Evolutionary conservation across 2,113 vertebrate genomes (phyloP).

Genomic region (Alectura lathami): DNA sequence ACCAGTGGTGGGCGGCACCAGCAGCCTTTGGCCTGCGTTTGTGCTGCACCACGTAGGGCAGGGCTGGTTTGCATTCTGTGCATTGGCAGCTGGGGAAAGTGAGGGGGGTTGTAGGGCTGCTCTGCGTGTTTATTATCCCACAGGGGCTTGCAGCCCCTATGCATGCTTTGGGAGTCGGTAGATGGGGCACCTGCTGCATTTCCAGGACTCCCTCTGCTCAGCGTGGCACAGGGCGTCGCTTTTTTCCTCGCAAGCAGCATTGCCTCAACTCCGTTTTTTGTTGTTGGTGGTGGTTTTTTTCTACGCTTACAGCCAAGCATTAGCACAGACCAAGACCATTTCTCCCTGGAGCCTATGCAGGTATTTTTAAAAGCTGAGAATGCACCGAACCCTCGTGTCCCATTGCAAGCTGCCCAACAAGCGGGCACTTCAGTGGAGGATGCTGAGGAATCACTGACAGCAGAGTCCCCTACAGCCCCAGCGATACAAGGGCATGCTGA

Average conservation of each 20-base stretch:
- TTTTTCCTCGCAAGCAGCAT: neutral
- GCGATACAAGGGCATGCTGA: neutral
- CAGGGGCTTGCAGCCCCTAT: rapidly evolving
- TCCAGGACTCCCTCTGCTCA: neutral
- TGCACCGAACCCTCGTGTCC: neutral
- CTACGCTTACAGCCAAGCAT: neutral
- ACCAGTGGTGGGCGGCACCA: too few relatives aligned
- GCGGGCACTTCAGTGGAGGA: neutral
- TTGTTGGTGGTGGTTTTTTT: too few relatives aligned
- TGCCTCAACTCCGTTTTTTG: neutral
- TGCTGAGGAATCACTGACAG: neutral
- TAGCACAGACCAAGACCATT: neutral
- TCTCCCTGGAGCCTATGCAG: too few relatives aligned
- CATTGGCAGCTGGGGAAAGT: neutral
- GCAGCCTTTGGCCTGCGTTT: neutral
- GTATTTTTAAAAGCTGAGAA: neutral
- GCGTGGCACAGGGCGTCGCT: too few relatives aligned
- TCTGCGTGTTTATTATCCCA: neutral
- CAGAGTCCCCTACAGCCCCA: neutral
- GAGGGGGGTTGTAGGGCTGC: neutral
- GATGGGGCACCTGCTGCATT: neutral
- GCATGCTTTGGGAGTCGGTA: neutral
- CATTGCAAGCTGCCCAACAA: neutral
- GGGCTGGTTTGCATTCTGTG: neutral
- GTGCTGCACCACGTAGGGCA: neutral